Evolutionary conservation across 1,140 invertebrate genomes (phyloP).

Genomic region (Glossosoma conforme): DNA sequence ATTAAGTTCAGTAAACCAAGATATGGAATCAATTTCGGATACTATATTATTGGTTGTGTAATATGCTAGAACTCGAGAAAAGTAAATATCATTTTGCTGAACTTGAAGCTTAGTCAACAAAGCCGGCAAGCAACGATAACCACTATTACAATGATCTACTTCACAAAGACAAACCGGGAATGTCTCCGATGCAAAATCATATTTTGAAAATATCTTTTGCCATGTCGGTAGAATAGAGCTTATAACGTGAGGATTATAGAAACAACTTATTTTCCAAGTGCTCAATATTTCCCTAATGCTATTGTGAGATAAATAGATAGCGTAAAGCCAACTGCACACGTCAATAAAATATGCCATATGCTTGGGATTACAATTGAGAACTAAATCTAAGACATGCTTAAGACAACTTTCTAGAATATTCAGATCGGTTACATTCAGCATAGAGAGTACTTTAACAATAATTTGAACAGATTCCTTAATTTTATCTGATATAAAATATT

Average conservation of each 20-base stretch:
- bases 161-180: constrained; percentile 21
- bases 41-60: constrained; percentile 5
- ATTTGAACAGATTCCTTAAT: constrained; percentile 19
- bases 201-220: constrained; percentile 19
- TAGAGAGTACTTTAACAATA: constrained; percentile 19
- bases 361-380: constrained; percentile 12
- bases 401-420: constrained; percentile 14
- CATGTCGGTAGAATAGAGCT: constrained; percentile 26
- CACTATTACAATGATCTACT: constrained; percentile 13
- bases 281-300: constrained; percentile 22
- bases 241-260: constrained; percentile 27
- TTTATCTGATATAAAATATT: constrained; percentile 14
- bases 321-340: constrained; percentile 25
- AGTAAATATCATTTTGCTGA: constrained; percentile 30
- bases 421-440: constrained; percentile 8
- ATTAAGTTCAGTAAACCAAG: constrained; percentile 18
- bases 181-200: constrained; percentile 9
- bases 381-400: background rate
- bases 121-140: constrained; percentile 16
- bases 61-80: constrained; percentile 20
- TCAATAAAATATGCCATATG: constrained; percentile 21
- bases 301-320: constrained; percentile 24
- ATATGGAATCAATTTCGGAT: constrained; percentile 3
- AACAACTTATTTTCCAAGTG: constrained; percentile 20
- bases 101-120: constrained; percentile 14